Evolutionary conservation across 2,113 vertebrate genomes (phyloP), one percentile per base, ranked within the genome.

Genomic region (Thryonomys swinderianus): DNA sequence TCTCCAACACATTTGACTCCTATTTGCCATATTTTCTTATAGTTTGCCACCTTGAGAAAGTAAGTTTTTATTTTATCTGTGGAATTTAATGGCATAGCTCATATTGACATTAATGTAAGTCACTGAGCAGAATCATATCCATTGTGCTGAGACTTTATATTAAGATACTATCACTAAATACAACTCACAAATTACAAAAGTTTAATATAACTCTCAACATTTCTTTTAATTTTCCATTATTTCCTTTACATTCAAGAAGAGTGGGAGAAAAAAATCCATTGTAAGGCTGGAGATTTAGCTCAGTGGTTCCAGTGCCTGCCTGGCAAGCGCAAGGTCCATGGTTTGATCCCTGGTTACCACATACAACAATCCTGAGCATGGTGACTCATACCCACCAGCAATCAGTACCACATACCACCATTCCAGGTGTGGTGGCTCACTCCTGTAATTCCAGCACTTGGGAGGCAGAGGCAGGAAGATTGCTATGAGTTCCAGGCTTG

Each of bases 231-330:
- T 96, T 97, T 93, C 42, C 93, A 30, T 85, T 89, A 93, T 95
- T 93, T 42, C 69, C 91, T 96, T 95, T 96, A 94, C 91, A 91
- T 74, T 96, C 64, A 53, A 81, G 91, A 94, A 96, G 95, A 97
- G 83, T 78, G 18, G 66, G 59, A 91, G 74, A 37, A 92, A 93
- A 80, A 85, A 93, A 84, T 34, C 40, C 62, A 88, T 87, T 74
- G 64, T 91, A 67, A n/a, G n/a, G n/a, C n/a, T n/a, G n/a, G n/a
- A n/a, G n/a, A n/a, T n/a, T n/a, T n/a, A n/a, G n/a, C n/a, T n/a
- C n/a, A n/a, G n/a, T n/a, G n/a, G n/a, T n/a, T n/a, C n/a, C n/a
- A n/a, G n/a, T n/a, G n/a, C n/a, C n/a, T n/a, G n/a, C n/a, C n/a
- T n/a, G n/a, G n/a, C n/a, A n/a, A n/a, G n/a, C n/a, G n/a, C n/a